Conservation (phyloP, 1,140 invertebrate genomes). For the Drosophila hydei region DNA sequence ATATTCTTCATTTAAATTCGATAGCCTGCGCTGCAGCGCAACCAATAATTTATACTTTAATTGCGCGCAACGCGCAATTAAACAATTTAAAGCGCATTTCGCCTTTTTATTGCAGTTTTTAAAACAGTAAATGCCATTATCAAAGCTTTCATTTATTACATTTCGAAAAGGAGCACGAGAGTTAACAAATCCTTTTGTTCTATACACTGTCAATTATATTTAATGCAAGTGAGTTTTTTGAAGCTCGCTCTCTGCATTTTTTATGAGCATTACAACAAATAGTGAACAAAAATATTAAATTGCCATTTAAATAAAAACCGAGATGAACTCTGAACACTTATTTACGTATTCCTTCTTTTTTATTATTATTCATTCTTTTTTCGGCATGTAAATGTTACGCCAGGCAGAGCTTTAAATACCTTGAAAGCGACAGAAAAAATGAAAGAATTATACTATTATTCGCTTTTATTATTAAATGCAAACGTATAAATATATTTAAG, state of each 20-base stretch:
- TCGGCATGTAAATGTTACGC: constrained; percentile 9
- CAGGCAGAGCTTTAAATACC: constrained; percentile 36
- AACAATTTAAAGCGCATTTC: constrained; percentile 27
- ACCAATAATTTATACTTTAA: constrained; percentile 1
- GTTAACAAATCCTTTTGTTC: constrained; percentile 7
- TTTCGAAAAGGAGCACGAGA: not conserved
- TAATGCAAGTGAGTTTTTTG: constrained; percentile 31
- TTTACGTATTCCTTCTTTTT: not conserved
- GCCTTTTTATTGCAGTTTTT: constrained; percentile 10
- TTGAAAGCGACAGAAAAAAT: constrained; percentile 11
- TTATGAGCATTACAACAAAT: constrained; percentile 4
- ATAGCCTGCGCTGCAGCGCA: not conserved
- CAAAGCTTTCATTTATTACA: constrained; percentile 1
- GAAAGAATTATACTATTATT: constrained; percentile 31
- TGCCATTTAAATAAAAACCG: constrained; percentile 9
- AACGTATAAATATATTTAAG: constrained; percentile 60
- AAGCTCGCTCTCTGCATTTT: constrained; percentile 18
- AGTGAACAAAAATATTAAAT: constrained; percentile 13
- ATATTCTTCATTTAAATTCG: constrained; percentile 5
- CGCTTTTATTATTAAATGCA: constrained; percentile 62
- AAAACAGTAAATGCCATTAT: not conserved
- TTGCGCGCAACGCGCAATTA: constrained; percentile 25
- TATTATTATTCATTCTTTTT: constrained; percentile 34
- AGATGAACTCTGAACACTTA: constrained; percentile 15
- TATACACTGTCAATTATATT: constrained; percentile 37